Evolutionary conservation across 2,113 vertebrate genomes (phyloP).

Genomic region (Rhinoptilus africanus): DNA sequence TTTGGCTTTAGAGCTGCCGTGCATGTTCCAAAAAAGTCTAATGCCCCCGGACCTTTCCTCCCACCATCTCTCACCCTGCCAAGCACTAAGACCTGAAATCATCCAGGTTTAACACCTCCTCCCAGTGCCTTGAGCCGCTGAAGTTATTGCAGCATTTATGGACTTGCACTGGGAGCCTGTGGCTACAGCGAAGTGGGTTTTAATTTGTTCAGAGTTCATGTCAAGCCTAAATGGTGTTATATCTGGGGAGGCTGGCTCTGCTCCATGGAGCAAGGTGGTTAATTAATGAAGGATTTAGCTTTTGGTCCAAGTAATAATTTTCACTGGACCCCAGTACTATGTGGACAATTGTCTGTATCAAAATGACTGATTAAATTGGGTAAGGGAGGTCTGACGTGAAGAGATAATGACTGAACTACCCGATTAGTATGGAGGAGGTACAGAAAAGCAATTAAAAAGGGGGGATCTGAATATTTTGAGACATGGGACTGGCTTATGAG

Average conservation of each 20-base stretch:
- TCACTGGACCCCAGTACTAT: not conserved
- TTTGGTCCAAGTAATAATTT: slow-evolving; percentile 25
- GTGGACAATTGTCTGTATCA: slow-evolving; percentile 14
- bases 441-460: slow-evolving; percentile 62
- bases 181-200: not conserved
- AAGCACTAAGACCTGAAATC: not conserved
- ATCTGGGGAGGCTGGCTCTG: not conserved
- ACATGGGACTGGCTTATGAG: not conserved
- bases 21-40: not conserved
- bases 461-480: slow-evolving; percentile 14
- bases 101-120: not conserved
- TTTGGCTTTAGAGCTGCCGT: not conserved
- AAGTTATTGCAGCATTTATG: not conserved
- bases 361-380: slow-evolving; percentile 33
- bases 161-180: not conserved
- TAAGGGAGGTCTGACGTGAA: slow-evolving; percentile 30
- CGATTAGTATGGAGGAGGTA: not conserved
- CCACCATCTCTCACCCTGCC: not conserved
- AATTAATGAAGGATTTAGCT: slow-evolving; percentile 59
- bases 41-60: not conserved
- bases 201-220: not conserved
- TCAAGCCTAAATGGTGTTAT: not conserved
- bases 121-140: not conserved
- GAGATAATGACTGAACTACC: slow-evolving; percentile 51
- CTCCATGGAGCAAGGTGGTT: not conserved